Percentiles rank a stretch among this genome's conserved stretches.
phyloP scores from a whole-genome alignment of 2,888 invertebrate species.

The Therioaphis trifolii region DNA sequence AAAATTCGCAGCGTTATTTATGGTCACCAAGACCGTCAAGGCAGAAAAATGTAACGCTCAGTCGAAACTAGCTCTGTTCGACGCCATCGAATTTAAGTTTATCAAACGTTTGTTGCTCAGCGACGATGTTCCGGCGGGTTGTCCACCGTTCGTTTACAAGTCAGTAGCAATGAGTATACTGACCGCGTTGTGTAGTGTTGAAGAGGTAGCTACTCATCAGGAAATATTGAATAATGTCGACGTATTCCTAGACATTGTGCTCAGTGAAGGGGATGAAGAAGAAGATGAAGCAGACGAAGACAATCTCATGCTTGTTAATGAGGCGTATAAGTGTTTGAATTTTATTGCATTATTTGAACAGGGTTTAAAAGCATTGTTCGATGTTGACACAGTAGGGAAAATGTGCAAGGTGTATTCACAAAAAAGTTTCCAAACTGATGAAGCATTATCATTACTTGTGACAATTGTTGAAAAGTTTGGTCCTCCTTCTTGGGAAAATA shows the following conservation, averaged over 20 bases:
- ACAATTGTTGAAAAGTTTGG: constrained; percentile 80
- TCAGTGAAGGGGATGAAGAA: constrained; percentile 79
- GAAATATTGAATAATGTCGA: constrained; percentile 87
- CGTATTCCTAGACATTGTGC: constrained; percentile 83
- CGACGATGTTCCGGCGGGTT: constrained; percentile 84
- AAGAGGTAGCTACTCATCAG: constrained; percentile 82
- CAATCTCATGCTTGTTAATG: constrained; percentile 86
- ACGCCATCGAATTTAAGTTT: constrained; percentile 90
- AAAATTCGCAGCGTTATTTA: constrained; percentile 89
- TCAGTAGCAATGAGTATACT: constrained; percentile 89
- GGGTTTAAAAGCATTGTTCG: constrained; percentile 83
- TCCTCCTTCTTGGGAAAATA: constrained; percentile 80
- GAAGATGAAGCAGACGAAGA: constrained; percentile 85
- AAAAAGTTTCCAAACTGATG: constrained; percentile 90
- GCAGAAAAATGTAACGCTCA: constrained; percentile 81
- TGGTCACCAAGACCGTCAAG: constrained; percentile 90
- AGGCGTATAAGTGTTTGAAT: constrained; percentile 85
- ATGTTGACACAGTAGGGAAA: constrained; percentile 81
- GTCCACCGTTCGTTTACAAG: constrained; percentile 89
- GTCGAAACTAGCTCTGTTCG: constrained; percentile 84
- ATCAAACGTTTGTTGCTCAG: constrained; percentile 82
- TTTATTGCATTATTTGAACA: constrained; percentile 82
- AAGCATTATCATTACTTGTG: constrained; percentile 84
- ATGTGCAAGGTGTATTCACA: constrained; percentile 88
- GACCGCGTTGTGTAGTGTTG: constrained; percentile 86